Evolutionary conservation across 2,113 vertebrate species (phyloP), one percentile per base, ranked within the genome.

Genomic region (Cettia cetti): DNA sequence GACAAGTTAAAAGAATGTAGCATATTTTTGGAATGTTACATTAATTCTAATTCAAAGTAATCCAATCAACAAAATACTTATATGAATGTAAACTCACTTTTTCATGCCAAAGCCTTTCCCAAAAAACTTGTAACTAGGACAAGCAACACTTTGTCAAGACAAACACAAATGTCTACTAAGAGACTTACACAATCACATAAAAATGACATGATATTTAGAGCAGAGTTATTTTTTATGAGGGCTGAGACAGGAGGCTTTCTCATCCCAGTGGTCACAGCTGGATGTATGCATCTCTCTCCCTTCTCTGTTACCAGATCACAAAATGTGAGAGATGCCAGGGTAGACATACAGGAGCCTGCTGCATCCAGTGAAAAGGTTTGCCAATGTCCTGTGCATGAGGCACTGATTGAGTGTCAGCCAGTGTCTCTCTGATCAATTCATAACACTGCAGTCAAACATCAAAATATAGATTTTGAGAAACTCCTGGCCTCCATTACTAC

Each of bases 211-310:
- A 42, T 61, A 66, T 52, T 86, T 70, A 66, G 15, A 69, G 6
- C 20, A 80, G 10, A 7, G 0, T 76, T 61, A 35, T 10, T 66
- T 7, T 52, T 65, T 56, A 56, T 39, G 31, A 66, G 30, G 22
- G 13, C 33, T 69, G 40, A 79, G 13, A 33, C 31, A 37, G 76
- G 69, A 64, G 47, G 10, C 1, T 74, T 86, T 70, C 81, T 42
- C 28, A 60, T n/a, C 15, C 26, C 6, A 21, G 6, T 20, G 18
- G 33, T 74, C 54, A 40, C 59, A 89, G 39, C 33, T 15, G 14
- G 39, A 40, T 3, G 5, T 28, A 26, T 0, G 0, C 2, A 8
- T 16, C 13, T 35, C 12, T 72, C 17, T 89, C 4, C 9, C 8
- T 80, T 63, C 35, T 80, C 23, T 49, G 7, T 53, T 42, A n/a